phyloP scores from a whole-genome alignment of 2,797 vertebrate species.

The Myripristis murdjan region DNA sequence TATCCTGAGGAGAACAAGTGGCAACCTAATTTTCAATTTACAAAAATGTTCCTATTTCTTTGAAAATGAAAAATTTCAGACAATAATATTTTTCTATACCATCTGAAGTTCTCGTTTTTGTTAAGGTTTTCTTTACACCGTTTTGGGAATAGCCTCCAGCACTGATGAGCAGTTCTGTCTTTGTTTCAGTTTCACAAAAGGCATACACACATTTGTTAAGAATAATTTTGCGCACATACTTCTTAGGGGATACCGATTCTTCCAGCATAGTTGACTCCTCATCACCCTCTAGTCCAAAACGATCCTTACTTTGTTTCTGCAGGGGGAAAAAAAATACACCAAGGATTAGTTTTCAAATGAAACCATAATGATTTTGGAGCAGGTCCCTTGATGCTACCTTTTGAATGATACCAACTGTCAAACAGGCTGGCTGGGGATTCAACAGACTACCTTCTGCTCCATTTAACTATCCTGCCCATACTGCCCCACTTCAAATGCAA shows the following conservation, averaged over 20 bases:
- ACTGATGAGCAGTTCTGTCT: background rate
- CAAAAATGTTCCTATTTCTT: background rate
- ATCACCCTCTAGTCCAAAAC: conserved; percentile 98
- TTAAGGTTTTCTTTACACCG: too few relatives aligned
- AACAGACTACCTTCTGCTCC: background rate
- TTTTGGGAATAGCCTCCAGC: background rate
- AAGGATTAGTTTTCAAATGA: background rate
- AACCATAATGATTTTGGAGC: background rate
- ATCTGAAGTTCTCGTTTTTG: background rate
- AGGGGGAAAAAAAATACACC: conserved; percentile 40
- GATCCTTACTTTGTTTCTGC: conserved; percentile 99
- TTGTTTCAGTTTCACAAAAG: background rate
- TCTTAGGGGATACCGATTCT: conserved; percentile 99
- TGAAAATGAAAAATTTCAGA: background rate
- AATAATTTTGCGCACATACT: conserved; percentile 83
- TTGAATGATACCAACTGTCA: too few relatives aligned
- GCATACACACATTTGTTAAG: background rate
- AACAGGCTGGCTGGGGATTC: background rate
- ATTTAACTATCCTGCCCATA: too few relatives aligned
- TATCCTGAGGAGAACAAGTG: background rate
- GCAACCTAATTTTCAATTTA: background rate
- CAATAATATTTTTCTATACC: background rate
- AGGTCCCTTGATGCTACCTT: too few relatives aligned
- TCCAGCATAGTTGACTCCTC: conserved; percentile 99
- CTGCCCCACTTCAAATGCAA: too few relatives aligned